These are phyloP conservation scores for Empidonax alnorum DNA, from an alignment of 2,113 vertebrate species.

Conservation along the genomic window DNA sequence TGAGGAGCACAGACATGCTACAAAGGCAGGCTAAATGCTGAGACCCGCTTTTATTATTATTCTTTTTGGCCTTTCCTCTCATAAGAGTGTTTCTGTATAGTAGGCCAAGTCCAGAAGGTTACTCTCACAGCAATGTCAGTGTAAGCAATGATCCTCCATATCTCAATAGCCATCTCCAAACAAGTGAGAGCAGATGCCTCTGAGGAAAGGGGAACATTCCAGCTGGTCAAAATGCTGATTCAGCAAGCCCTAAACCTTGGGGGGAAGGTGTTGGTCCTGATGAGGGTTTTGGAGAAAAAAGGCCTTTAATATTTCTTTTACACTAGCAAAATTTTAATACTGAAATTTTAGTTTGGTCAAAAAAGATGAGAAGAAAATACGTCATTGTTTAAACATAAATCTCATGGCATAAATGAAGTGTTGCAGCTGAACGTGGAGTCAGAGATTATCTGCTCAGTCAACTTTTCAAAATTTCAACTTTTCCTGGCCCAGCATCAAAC, in stretches of 20 bases:
- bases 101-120: background rate
- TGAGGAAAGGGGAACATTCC: background rate
- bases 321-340: background rate
- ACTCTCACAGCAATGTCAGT: background rate
- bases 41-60: background rate
- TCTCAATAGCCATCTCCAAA: background rate
- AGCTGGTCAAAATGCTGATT: background rate
- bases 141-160: fast-evolving
- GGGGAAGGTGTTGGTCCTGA: fast-evolving
- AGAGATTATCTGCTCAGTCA: background rate
- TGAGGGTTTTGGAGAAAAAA: background rate
- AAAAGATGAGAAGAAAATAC: background rate
- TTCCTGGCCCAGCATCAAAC: background rate
- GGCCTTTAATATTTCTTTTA: background rate
- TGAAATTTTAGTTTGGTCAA: background rate
- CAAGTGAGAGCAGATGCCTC: background rate
- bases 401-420: background rate
- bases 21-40: background rate
- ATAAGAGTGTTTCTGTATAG: background rate
- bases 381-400: background rate
- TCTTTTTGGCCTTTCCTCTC: background rate
- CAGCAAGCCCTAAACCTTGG: background rate
- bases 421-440: background rate
- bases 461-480: background rate
- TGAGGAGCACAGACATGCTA: background rate